phyloP scores from a whole-genome alignment of 2,113 vertebrate genomes.

The Machaerirhynchus nigripectus region DNA sequence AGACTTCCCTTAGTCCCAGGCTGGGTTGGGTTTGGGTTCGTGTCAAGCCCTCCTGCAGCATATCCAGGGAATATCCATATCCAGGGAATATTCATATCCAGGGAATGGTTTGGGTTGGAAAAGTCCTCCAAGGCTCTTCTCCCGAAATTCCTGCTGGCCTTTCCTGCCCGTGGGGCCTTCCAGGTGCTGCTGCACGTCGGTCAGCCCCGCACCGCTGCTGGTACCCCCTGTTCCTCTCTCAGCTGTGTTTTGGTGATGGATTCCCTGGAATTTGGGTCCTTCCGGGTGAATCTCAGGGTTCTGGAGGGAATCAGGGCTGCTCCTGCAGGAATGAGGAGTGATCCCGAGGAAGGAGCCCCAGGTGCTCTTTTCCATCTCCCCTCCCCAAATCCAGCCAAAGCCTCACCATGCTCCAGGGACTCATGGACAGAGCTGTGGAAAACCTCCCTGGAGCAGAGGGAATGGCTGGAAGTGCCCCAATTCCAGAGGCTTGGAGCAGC shows the following conservation, averaged over 20 bases:
- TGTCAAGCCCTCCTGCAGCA: not conserved
- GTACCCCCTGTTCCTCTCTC: rapidly evolving
- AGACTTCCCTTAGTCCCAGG: not conserved
- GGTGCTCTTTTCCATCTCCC: not conserved
- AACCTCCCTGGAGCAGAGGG: not conserved
- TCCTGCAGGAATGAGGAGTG: not conserved
- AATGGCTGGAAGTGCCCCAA: not conserved
- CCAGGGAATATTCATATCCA: too few species aligned
- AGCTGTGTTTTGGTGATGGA: rapidly evolving
- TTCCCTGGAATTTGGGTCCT: not conserved
- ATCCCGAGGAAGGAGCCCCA: not conserved
- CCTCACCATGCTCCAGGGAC: not conserved
- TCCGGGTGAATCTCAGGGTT: not conserved
- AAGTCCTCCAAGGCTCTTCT: not conserved
- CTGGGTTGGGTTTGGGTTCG: not conserved
- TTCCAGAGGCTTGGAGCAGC: not conserved
- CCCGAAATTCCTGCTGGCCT: not conserved
- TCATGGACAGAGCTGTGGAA: not conserved
- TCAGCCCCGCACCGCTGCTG: not conserved
- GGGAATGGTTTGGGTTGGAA: not conserved
- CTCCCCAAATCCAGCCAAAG: not conserved
- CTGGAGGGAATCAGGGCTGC: not conserved
- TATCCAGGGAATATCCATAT: too few species aligned
- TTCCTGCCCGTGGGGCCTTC: not conserved
- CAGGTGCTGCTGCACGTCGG: not conserved